These are phyloP conservation scores for Boloria selene DNA, from an alignment of 2,888 invertebrate species.

Conservation along the genomic window DNA sequence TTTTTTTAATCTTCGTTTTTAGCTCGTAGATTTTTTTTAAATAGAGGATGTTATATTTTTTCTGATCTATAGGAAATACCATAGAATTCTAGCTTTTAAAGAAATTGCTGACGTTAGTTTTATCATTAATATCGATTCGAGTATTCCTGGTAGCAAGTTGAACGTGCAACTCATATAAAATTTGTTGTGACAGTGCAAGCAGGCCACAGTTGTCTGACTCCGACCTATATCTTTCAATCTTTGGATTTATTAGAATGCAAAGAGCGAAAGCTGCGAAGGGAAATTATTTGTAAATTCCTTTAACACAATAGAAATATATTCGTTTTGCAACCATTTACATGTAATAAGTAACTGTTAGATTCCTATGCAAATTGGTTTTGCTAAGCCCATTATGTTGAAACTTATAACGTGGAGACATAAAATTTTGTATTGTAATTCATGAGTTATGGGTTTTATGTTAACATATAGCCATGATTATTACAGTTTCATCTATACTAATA, in stretches of 20 bases:
- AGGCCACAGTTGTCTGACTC: constrained; percentile 22
- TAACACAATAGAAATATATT: constrained; percentile 24
- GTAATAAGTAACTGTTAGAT: constrained; percentile 17
- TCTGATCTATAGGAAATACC: too few relatives aligned
- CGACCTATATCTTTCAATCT: constrained; percentile 45
- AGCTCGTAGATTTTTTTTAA: too few relatives aligned
- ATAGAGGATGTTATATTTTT: too few relatives aligned
- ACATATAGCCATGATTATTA: too few relatives aligned
- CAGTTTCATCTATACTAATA: too few relatives aligned
- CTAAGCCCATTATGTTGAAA: background rate
- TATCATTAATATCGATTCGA: background rate
- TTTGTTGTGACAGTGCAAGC: constrained; percentile 36
- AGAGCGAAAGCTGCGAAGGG: constrained; percentile 18
- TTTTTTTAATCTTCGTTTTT: too few relatives aligned
- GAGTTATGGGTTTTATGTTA: background rate
- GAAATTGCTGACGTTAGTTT: background rate
- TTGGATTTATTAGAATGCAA: constrained; percentile 39
- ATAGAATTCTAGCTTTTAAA: too few relatives aligned
- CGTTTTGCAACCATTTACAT: constrained; percentile 21
- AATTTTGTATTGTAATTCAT: background rate
- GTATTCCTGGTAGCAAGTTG: constrained; percentile 4
- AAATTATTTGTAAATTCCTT: constrained; percentile 30
- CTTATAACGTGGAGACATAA: background rate
- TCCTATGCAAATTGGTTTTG: constrained; percentile 15
- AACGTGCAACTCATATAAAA: constrained; percentile 45